A percentile compares a stretch with the other conserved stretches of the same genome.
Conservation (phyloP, 2,888 invertebrate species). For the Andrena praecox region DNA sequence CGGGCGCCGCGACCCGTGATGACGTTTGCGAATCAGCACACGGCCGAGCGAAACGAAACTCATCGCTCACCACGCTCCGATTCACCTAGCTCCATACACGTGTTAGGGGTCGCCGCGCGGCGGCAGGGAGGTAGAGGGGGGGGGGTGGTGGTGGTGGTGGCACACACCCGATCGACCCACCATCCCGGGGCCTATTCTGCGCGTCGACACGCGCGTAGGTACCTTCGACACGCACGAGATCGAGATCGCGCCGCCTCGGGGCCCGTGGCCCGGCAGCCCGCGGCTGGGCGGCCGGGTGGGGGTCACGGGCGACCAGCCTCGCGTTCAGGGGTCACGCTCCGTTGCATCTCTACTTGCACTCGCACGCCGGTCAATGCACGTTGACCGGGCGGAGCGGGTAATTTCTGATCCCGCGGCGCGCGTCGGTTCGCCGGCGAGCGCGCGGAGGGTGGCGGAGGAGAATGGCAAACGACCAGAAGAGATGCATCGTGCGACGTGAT, state of each 20-base stretch:
- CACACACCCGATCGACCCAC: background rate
- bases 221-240: conserved; percentile 24
- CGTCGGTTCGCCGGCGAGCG: conserved; percentile 74
- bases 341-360: conserved; percentile 72
- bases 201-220: background rate
- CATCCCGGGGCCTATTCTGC: conserved; percentile 13
- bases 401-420: conserved; percentile 79
- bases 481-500: conserved; percentile 58
- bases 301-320: conserved; percentile 81
- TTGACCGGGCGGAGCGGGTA: conserved; percentile 72
- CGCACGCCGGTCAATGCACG: conserved; percentile 75
- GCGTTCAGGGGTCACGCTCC: conserved; percentile 81
- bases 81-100: conserved; percentile 56
- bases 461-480: conserved; percentile 57
- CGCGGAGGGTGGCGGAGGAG: conserved; percentile 64
- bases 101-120: background rate
- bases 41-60: conserved; percentile 67
- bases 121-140: background rate
- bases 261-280: conserved; percentile 38
- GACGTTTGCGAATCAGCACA: conserved; percentile 68
- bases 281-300: conserved; percentile 64
- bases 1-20: conserved; percentile 53
- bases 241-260: conserved; percentile 35
- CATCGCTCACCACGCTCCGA: conserved; percentile 61
- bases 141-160: no score